A percentile compares a stretch with the other conserved stretches of the same genome.
These are phyloP conservation scores for Hydrotaea cyrtoneurina DNA, from an alignment of 2,888 invertebrate species.

Conservation along the genomic window DNA sequence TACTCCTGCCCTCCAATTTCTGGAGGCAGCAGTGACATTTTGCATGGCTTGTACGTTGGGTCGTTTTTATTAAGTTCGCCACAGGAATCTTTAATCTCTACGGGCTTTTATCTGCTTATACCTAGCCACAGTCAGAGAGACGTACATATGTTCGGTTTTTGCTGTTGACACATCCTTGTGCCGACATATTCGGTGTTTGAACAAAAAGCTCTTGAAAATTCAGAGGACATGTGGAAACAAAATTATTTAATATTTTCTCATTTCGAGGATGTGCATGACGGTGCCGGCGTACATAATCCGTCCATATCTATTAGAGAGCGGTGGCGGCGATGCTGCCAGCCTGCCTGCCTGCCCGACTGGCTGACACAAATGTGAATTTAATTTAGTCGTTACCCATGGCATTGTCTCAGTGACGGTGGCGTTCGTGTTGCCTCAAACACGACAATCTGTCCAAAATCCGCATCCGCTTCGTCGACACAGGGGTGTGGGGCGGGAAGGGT, in stretches of 20 bases:
- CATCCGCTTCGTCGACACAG: not conserved
- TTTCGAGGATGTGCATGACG: slow-evolving; percentile 60
- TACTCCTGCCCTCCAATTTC: not conserved
- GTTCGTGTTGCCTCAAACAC: slow-evolving; percentile 9
- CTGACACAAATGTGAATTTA: slow-evolving; percentile 74
- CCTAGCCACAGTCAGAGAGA: not conserved
- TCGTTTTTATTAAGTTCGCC: slow-evolving; percentile 80
- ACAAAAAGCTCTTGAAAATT: slow-evolving; percentile 66
- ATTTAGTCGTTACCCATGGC: slow-evolving; percentile 73
- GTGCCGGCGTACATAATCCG: slow-evolving; percentile 64
- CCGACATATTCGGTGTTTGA: slow-evolving; percentile 19
- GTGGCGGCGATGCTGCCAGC: slow-evolving; percentile 52
- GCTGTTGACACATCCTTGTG: slow-evolving; percentile 37
- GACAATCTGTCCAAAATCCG: slow-evolving; percentile 70
- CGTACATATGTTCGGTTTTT: slow-evolving; percentile 33
- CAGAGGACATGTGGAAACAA: slow-evolving; percentile 75
- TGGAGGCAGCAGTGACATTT: not conserved
- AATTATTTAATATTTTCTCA: slow-evolving; percentile 74
- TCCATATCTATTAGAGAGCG: slow-evolving; percentile 59
- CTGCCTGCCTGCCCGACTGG: not conserved
- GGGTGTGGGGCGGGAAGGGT: slow-evolving; percentile 29
- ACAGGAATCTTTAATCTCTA: slow-evolving; percentile 80
- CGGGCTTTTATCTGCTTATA: slow-evolving; percentile 52
- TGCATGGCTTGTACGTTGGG: slow-evolving; percentile 43
- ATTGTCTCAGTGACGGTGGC: slow-evolving; percentile 53